These are phyloP conservation scores for Ophioninae sp. DNA, from an alignment of 2,888 invertebrate species.

Conservation along the genomic window DNA sequence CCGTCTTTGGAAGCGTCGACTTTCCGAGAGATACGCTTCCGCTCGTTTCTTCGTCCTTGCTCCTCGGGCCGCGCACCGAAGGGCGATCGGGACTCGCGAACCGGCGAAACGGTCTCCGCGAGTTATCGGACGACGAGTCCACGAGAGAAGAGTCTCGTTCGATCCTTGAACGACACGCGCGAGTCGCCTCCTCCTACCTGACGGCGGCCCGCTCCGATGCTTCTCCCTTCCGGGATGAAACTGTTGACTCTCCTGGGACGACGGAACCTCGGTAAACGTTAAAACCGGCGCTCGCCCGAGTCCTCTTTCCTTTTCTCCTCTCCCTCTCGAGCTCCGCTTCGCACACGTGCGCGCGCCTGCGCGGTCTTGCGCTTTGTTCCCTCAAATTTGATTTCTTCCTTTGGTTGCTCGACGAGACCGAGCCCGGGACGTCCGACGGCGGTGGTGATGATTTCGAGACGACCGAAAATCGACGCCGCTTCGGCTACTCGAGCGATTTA, in stretches of 20 bases:
- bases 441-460: constrained; percentile 23
- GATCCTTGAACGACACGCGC: constrained; percentile 49
- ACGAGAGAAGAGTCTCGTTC: constrained; percentile 47
- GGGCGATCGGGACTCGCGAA: neutral
- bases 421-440: constrained; percentile 22
- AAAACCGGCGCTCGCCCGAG: constrained; percentile 57
- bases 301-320: constrained; percentile 15
- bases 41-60: constrained; percentile 1
- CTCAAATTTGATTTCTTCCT: constrained; percentile 8
- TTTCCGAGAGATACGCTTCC: neutral
- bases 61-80: no score
- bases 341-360: no score
- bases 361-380: constrained; percentile 34
- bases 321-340: no score
- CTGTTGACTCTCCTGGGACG: constrained; percentile 47
- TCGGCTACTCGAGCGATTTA: constrained; percentile 52
- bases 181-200: constrained; percentile 20
- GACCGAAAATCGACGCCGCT: constrained; percentile 40
- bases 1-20: neutral
- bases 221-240: constrained; percentile 47
- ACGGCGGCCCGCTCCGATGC: constrained; percentile 25
- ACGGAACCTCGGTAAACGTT: constrained; percentile 47
- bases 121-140: constrained; percentile 53
- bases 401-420: constrained; percentile 31
- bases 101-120: constrained; percentile 11